These are phyloP conservation scores for Charina bottae DNA, from an alignment of 2,113 vertebrate species.

Conservation along the genomic window DNA sequence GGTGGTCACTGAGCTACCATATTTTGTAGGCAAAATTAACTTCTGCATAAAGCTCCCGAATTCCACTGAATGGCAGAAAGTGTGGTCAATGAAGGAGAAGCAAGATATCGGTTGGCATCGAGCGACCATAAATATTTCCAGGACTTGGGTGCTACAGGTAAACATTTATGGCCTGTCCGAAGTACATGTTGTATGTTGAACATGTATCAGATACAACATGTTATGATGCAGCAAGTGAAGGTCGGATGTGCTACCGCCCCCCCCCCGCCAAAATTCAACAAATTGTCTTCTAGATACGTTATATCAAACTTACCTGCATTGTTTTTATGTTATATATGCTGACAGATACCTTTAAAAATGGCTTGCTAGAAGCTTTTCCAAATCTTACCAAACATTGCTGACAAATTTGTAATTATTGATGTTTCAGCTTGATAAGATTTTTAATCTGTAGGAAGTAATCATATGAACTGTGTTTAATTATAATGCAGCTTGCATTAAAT, in stretches of 20 bases:
- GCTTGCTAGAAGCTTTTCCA: background rate
- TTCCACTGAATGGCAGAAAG: background rate
- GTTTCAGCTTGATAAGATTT: background rate
- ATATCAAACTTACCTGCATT: too few relatives aligned
- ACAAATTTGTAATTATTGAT: background rate
- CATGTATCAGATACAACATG: background rate
- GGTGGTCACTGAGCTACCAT: background rate
- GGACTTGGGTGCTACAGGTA: background rate
- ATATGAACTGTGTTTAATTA: background rate
- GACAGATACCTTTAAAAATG: too few relatives aligned
- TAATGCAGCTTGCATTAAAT: background rate
- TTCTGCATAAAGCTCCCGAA: background rate
- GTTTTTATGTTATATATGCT: too few relatives aligned
- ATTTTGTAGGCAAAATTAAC: constrained; percentile 10
- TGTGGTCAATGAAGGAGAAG: background rate
- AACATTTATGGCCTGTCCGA: background rate
- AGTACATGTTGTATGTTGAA: background rate
- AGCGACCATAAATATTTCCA: background rate
- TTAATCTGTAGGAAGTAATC: background rate
- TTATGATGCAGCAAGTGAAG: too few relatives aligned
- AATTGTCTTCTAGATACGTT: too few relatives aligned
- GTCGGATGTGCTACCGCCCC: too few relatives aligned
- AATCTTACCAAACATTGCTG: background rate
- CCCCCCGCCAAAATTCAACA: too few relatives aligned
- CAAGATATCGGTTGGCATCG: background rate